Base-by-base conservation (phyloP, 2,797 vertebrate genomes). In the Yasuhikotakia modesta region DNA sequence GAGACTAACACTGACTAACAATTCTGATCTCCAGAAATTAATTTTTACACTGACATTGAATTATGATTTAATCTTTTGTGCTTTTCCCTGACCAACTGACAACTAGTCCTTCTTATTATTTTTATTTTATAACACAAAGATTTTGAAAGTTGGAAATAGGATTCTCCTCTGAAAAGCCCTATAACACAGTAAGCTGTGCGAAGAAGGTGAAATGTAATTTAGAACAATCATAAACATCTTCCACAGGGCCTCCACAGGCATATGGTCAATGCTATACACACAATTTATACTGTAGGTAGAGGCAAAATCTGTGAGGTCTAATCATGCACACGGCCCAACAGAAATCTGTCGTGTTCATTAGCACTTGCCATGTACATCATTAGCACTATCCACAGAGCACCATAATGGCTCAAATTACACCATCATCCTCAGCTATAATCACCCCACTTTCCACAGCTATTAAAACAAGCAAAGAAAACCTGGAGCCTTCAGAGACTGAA, bases 361-460 rank as follows among this genome's bases (percentile, higher is more conserved):
- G 80, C 75, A 66, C 67, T 78, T 5, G 55, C 73, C 3, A 73
- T 64, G 76, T 69, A 78, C 83, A 80, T 70, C 65, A 73, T 83
- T 86, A 82, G 83, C 81, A 85, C 82, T 85, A 85, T 70, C 63
- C 79, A 86, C 78, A 85, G 74, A 78, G 84, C 57, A 60, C 79
- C 79, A 80, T 85, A 83, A 85, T 82, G 76, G 81, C 80, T 69
- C 81, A 85, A 84, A 87, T 87, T 83, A 86, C 78, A 83, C 79
- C 50, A 78, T 81, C 85, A 80, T 82, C 81, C 80, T 74, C 77
- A 78, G 75, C 75, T 73, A 81, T 82, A 86, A 87, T 86, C 80
- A 82, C 76, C 75, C 72, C 70, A 79, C 75, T 81, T 85, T 82
- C 79, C 79, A n/a, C n/a, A 81, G 79, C 73, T 81, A 85, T 85